Evolutionary conservation across 2,113 vertebrate species (phyloP).

Genomic region (Brachypteracias leptosomus): DNA sequence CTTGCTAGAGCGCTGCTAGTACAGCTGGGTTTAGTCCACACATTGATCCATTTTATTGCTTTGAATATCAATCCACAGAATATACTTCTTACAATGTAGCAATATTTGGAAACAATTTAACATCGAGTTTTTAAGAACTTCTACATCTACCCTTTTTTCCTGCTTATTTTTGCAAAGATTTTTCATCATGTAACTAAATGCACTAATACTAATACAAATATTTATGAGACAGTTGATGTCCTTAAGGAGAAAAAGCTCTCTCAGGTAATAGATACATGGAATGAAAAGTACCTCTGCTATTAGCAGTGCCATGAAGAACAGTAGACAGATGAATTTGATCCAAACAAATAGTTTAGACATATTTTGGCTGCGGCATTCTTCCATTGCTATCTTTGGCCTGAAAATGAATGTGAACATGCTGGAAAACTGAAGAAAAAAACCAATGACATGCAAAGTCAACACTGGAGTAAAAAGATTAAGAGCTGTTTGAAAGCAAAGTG

Average conservation of each 20-base stretch:
- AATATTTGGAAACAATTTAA: neutral
- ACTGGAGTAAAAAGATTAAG: neutral
- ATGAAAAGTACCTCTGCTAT: neutral
- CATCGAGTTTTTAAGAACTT: neutral
- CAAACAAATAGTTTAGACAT: neutral
- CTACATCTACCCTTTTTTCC: neutral
- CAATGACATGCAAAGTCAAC: neutral
- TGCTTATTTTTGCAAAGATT: neutral
- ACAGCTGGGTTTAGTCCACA: neutral
- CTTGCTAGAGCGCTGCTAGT: neutral
- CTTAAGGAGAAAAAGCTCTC: neutral
- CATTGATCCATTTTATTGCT: neutral
- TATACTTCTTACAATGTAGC: neutral
- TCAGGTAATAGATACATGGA: neutral
- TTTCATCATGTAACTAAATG: neutral
- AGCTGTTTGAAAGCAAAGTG: neutral
- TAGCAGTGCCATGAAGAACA: neutral
- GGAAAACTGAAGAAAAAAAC: neutral
- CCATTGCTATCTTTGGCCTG: neutral
- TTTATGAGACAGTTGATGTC: neutral
- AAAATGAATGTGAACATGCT: neutral
- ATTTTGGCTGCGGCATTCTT: neutral
- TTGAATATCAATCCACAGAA: neutral
- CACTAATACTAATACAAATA: neutral
- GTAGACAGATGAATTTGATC: neutral